Evolutionary conservation across 2,797 vertebrate species (phyloP), one percentile per base, ranked within the genome.

Genomic region (Danionella dracula): DNA sequence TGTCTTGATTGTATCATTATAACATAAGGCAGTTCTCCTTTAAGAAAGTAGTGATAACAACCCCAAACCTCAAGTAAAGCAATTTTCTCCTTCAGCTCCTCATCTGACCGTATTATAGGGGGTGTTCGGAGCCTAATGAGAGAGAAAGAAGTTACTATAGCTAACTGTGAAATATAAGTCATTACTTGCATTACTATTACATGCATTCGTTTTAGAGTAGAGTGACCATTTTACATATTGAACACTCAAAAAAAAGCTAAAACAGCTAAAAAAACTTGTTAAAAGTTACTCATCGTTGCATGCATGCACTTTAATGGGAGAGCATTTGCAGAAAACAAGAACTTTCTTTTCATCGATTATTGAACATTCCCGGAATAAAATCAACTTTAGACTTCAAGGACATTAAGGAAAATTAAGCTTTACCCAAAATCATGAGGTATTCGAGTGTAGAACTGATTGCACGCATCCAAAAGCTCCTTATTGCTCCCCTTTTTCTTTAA

Each of bases 361-460:
- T 41, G 13, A 1, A 29, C 40, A 5, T 1, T 27, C 41, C 1
- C 3, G 11, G 21, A 12, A 55, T 23, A 15, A 16, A 40, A 44
- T 5, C 38, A 10, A 4, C 7, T n/a, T 11, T 1, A 21, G 38
- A 32, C 11, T 15, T 16, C 4, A 27, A 42, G 40, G 12, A 4
- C 15, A 27, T 23, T 1, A 1, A 37, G 15, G 15, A 1, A 11
- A 17, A 21, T 1, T 7, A 0, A 11, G 3, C 23, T 67, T 75
- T 62, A 96, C 94, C 94, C 94, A 57, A 96, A 96, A 82, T 96
- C 90, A 38, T 96, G 94, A 0, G 94, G 94, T 69, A 96, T 93
- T 34, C 93, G 91, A 11, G 94, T 96, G 78, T 96, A 96, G 76
- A 96, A 96, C 70, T 93, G 91, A 80, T 94, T 96, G 80, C 94